Evolutionary conservation across 1,140 invertebrate genomes (phyloP).

Genomic region (Calosoma granatense): DNA sequence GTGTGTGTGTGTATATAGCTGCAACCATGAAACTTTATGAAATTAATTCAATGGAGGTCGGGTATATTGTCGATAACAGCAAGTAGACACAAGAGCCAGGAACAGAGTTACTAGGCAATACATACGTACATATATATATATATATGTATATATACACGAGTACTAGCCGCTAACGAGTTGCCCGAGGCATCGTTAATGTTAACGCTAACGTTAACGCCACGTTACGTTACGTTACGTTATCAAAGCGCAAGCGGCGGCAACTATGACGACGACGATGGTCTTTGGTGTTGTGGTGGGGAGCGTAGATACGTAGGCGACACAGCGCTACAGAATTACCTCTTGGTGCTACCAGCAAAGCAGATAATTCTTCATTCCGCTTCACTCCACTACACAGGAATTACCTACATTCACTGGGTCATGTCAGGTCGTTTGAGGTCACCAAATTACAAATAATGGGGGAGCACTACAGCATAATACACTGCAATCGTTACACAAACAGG

Average conservation of each 20-base stretch:
- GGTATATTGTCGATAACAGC: too few species aligned
- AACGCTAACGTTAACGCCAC: too few species aligned
- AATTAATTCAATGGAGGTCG: background rate
- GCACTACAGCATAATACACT: conserved; percentile 10
- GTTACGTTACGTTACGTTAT: too few species aligned
- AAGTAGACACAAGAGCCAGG: too few species aligned
- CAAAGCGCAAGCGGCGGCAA: background rate
- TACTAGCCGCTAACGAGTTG: background rate
- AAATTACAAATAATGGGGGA: conserved; percentile 18
- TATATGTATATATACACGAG: too few species aligned
- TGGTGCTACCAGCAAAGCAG: background rate
- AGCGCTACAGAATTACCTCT: background rate
- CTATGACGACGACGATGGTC: background rate
- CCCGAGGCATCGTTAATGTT: background rate
- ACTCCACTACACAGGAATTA: background rate
- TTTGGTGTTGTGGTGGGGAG: too few species aligned
- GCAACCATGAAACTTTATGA: background rate
- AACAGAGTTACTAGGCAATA: too few species aligned
- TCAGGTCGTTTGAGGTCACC: conserved; percentile 15
- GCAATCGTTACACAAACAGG: conserved; percentile 3
- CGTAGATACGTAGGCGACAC: too few species aligned
- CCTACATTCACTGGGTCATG: background rate
- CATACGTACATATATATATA: too few species aligned
- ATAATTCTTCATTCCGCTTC: background rate
- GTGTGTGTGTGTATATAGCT: too few species aligned